Percentiles rank a stretch among this genome's conserved stretches.
Evolutionary conservation across 2,888 invertebrate species (phyloP).

Genomic region (Hypomecis atomaria): DNA sequence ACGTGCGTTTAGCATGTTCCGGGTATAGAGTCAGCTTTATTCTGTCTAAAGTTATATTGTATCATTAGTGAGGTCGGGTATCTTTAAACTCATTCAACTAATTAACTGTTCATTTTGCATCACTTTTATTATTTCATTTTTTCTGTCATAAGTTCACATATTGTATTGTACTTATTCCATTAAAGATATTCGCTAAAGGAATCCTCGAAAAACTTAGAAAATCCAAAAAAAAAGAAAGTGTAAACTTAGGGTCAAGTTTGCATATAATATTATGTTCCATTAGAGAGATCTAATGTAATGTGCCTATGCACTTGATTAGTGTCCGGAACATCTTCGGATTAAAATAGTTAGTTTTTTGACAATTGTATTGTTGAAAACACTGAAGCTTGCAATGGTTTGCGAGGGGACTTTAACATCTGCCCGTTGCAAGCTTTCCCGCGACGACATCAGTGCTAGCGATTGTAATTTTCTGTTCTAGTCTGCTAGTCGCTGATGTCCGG

Average conservation of each 20-base stretch:
- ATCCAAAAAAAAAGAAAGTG: conserved; percentile 70
- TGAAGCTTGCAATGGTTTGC: conserved; percentile 55
- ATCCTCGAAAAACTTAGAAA: conserved; percentile 71
- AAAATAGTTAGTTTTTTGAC: conserved; percentile 51
- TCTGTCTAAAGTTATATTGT: conserved; percentile 54
- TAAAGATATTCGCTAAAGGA: conserved; percentile 80
- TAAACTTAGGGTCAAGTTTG: conserved; percentile 68
- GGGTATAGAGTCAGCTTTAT: conserved; percentile 52
- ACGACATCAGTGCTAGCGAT: conserved; percentile 45
- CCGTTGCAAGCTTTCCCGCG: conserved; percentile 56
- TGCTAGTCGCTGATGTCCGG: conserved; percentile 44
- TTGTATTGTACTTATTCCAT: conserved; percentile 83
- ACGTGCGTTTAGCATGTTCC: conserved; percentile 41
- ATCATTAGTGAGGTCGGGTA: conserved; percentile 74
- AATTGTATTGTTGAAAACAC: conserved; percentile 57
- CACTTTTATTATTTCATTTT: conserved; percentile 68
- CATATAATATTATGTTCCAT: conserved; percentile 82
- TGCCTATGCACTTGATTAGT: conserved; percentile 74
- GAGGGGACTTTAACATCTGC: conserved; percentile 60
- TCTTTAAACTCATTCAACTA: conserved; percentile 66
- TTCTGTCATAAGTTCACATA: conserved; percentile 74
- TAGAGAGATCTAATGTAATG: conserved; percentile 78
- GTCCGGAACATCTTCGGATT: conserved; percentile 68
- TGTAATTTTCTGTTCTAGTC: conserved; percentile 6
- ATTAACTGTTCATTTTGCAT: conserved; percentile 70